Conservation (phyloP, 2,888 invertebrate genomes). For the Apamea epomidion region DNA sequence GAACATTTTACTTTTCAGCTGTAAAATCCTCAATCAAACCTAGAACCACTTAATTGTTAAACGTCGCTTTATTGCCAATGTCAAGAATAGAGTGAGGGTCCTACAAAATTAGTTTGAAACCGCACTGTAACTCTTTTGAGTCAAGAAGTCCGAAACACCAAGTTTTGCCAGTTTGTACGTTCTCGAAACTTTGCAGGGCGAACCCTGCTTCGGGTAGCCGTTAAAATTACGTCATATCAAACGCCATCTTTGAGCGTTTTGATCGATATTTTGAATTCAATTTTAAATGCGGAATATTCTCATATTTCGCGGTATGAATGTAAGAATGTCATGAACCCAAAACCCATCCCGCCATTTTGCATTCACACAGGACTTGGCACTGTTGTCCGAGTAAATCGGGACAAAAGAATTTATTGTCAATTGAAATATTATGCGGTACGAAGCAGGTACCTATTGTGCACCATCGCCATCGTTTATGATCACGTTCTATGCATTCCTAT, state of each 20-base stretch:
- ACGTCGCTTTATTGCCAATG: conserved; percentile 30
- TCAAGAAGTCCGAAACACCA: conserved; percentile 23
- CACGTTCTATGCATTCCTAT: not conserved
- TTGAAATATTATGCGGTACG: conserved; percentile 46
- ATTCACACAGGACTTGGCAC: conserved; percentile 43
- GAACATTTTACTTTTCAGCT: conserved; percentile 36
- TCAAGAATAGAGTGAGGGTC: conserved; percentile 12
- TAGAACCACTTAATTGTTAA: conserved; percentile 33
- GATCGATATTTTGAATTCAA: conserved; percentile 55
- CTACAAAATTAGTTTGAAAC: conserved; percentile 26
- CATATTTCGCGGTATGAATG: conserved; percentile 40
- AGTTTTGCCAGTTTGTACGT: conserved; percentile 12
- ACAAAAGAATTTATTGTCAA: conserved; percentile 42
- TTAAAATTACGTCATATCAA: conserved; percentile 37
- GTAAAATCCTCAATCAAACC: conserved; percentile 35
- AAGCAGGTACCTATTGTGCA: conserved; percentile 22
- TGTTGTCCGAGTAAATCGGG: conserved; percentile 33
- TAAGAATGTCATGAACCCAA: conserved; percentile 37
- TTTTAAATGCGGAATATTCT: conserved; percentile 55
- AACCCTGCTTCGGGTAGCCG: conserved; percentile 13
- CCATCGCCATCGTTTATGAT: not conserved
- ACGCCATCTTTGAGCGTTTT: conserved; percentile 45
- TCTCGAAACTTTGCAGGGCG: conserved; percentile 35
- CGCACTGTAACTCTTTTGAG: conserved; percentile 23
- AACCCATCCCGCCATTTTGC: conserved; percentile 26